Conservation (phyloP, 1,140 invertebrate species). For the Trachelipus rathkii region DNA sequence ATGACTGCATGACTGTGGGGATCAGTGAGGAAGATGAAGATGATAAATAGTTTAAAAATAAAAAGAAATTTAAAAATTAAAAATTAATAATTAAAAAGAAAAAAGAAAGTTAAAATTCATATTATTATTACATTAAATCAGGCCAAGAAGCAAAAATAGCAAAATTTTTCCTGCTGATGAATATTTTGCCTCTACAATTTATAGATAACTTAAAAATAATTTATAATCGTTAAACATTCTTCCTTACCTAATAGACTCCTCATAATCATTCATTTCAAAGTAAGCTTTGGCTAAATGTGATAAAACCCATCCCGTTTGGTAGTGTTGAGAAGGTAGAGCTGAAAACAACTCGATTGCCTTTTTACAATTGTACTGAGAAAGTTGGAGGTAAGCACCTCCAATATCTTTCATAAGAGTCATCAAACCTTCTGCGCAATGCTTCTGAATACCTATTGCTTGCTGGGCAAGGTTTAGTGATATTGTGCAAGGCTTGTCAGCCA, state of each 20-base stretch:
- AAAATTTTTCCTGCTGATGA: too few species aligned
- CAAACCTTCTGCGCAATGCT: constrained; percentile 79
- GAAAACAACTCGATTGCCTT: constrained; percentile 74
- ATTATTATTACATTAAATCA: too few species aligned
- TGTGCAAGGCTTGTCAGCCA: constrained; percentile 25
- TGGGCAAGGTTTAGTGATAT: constrained; percentile 50
- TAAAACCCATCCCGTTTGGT: constrained; percentile 87
- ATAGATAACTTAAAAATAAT: too few species aligned
- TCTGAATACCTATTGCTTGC: constrained; percentile 62
- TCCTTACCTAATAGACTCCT: constrained; percentile 50
- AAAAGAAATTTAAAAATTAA: too few species aligned
- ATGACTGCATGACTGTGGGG: too few species aligned
- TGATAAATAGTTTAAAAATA: too few species aligned
- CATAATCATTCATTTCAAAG: constrained; percentile 90
- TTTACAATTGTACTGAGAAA: constrained; percentile 80
- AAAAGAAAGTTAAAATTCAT: too few species aligned
- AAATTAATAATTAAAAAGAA: too few species aligned
- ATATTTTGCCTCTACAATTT: too few species aligned
- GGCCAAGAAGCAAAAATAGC: too few species aligned
- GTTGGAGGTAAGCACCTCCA: constrained; percentile 76
- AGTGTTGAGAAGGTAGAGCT: constrained; percentile 73
- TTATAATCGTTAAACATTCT: too few species aligned
- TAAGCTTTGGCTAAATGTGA: constrained; percentile 82
- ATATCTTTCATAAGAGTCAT: constrained; percentile 76
- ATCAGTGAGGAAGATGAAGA: too few species aligned